Conservation (phyloP, 2,888 invertebrate species). For the Thalpophila matura region DNA sequence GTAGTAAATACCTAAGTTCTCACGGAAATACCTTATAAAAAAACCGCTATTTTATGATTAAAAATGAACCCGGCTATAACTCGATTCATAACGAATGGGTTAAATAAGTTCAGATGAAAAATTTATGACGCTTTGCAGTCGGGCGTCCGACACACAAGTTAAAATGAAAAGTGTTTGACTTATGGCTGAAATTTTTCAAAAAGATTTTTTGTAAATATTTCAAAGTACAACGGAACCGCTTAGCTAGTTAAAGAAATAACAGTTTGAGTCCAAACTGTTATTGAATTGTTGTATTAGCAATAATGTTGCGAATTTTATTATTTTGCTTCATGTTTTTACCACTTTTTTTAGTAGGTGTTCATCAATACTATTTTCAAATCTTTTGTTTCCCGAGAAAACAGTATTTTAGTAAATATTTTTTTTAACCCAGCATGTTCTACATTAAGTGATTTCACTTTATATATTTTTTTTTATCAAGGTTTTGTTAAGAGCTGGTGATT, state of each 20-base stretch:
- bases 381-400: neutral
- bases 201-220: conserved; percentile 14
- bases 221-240: conserved; percentile 15
- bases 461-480: neutral
- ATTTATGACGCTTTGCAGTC: conserved; percentile 8
- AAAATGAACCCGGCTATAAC: neutral
- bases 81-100: conserved; percentile 17
- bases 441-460: neutral
- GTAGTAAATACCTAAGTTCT: too few relatives aligned
- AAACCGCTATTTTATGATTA: neutral
- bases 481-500: neutral
- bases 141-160: conserved; percentile 14
- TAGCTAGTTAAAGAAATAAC: conserved; percentile 13
- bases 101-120: conserved; percentile 21
- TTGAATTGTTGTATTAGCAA: neutral
- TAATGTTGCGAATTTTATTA: conserved; percentile 14
- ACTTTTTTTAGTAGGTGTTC: too few relatives aligned
- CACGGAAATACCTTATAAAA: too few relatives aligned
- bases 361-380: neutral
- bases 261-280: neutral
- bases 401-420: neutral
- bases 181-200: conserved; percentile 4
- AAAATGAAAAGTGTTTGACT: conserved; percentile 36
- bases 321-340: neutral
- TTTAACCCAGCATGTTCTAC: neutral